Evolutionary conservation across 2,113 vertebrate genomes (phyloP), one percentile per base, ranked within the genome.

Genomic region (Eretmochelys imbricata): DNA sequence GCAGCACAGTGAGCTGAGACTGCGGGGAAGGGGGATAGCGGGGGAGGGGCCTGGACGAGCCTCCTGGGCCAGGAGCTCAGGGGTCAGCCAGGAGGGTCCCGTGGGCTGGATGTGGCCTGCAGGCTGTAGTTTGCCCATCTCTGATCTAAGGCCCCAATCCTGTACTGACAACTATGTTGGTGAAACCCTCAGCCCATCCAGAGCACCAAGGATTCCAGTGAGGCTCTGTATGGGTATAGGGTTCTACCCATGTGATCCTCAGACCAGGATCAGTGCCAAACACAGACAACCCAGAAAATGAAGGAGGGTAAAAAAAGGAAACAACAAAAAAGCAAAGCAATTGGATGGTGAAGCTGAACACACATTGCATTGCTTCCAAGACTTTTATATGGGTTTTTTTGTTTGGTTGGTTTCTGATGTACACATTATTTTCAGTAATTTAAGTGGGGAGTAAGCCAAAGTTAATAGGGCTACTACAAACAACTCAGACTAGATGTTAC

Each of bases 381-480:
- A 10, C 16, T 86, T 85, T 83, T 90, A 1, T 59, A 90, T 90
- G 24, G 12, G 25, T 13, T 46, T 76, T 59, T 46, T 69, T 11
- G 29, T 8, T 87, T 84, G 10, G 8, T 5, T 42, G 16, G 57
- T 65, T 94, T 83, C 38, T 48, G 31, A 3, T 0, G 1, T 35
- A 10, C 14, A 8, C 2, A 2, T 80, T 46, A 57, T 75, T 42
- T 54, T 85, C 1, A 0, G 14, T 72, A 50, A 35, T 25, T 4
- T 57, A 42, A 38, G 35, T 2, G 17, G 17, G 87, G 80, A 65
- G 22, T 12, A 80, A 65, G 35, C 24, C 29, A 12, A 85, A n/a
- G 80, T 0, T 57, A 29, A 78, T 25, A 87, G 69, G 25, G 10
- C 20, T 81, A 25, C 9, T 48, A 38, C 55, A 80, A 84, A 84